phyloP scores from a whole-genome alignment of 1,140 invertebrate genomes.

The Drosophila kohkoa region DNA sequence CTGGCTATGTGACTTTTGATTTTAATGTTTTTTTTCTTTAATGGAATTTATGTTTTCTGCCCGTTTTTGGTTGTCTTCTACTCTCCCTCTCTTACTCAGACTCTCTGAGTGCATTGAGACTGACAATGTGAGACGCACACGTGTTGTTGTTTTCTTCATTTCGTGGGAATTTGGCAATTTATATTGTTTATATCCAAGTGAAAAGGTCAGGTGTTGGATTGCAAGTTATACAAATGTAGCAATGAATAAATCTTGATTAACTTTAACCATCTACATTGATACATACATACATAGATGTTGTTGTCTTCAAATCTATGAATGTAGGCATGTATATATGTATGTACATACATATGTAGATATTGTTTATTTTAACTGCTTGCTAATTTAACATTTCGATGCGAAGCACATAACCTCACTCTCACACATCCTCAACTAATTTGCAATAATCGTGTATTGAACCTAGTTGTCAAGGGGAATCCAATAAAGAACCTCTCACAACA shows the following conservation, averaged over 20 bases:
- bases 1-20: slow-evolving; percentile 72
- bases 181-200: slow-evolving; percentile 40
- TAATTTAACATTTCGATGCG: background rate
- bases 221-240: slow-evolving; percentile 13
- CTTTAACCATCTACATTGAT: background rate
- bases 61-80: slow-evolving; percentile 24
- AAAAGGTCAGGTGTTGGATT: slow-evolving; percentile 45
- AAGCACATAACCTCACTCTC: slow-evolving; percentile 59
- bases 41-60: slow-evolving; percentile 58
- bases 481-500: slow-evolving; percentile 48
- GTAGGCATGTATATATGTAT: no score
- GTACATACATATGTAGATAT: background rate
- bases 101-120: slow-evolving; percentile 44
- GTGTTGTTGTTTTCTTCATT: slow-evolving; percentile 35
- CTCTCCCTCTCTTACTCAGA: slow-evolving; percentile 12
- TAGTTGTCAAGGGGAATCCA: slow-evolving; percentile 62
- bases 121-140: slow-evolving; percentile 32
- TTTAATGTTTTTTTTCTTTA: slow-evolving; percentile 65
- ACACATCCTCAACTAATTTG: slow-evolving; percentile 42
- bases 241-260: slow-evolving; percentile 7
- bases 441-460: slow-evolving; percentile 77
- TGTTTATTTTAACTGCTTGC: background rate
- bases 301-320: no score
- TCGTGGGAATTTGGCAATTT: slow-evolving; percentile 58
- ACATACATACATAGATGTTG: no score